phyloP scores from a whole-genome alignment of 1,140 invertebrate genomes.

The Eumaeus atala region DNA sequence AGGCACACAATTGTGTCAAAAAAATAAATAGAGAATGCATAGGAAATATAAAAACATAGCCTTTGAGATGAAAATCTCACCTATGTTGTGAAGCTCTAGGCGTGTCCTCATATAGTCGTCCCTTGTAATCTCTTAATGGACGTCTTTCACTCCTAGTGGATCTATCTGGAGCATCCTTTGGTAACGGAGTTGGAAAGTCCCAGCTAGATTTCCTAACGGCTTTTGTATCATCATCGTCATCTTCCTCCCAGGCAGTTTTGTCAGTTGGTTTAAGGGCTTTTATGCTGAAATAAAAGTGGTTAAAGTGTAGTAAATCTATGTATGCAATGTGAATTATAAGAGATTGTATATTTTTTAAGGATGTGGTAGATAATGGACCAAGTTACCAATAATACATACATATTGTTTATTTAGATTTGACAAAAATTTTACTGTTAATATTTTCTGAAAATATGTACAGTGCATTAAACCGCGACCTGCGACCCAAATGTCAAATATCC shows the following conservation, averaged over 20 bases:
- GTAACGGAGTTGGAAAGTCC: conserved; percentile 92
- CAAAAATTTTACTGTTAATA: too few species aligned
- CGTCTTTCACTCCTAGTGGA: conserved; percentile 43
- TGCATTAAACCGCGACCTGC: too few species aligned
- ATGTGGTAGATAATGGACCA: too few species aligned
- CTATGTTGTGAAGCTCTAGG: conserved; percentile 89
- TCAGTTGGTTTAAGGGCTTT: conserved; percentile 81
- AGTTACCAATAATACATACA: too few species aligned
- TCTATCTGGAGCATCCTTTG: conserved; percentile 70
- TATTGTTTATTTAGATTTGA: too few species aligned
- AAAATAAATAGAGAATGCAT: too few species aligned
- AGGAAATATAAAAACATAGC: neutral
- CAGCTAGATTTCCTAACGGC: conserved; percentile 86
- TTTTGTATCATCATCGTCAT: conserved; percentile 86
- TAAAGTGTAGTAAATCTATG: too few species aligned
- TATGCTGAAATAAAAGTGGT: conserved; percentile 67
- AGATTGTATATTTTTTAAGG: too few species aligned
- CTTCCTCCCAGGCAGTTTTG: conserved; percentile 88
- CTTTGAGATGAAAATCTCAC: conserved; percentile 43
- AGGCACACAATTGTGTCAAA: too few species aligned
- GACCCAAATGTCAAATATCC: too few species aligned
- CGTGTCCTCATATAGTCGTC: conserved; percentile 80
- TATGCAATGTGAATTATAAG: too few species aligned
- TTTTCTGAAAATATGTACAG: too few species aligned
- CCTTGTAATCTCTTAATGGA: conserved; percentile 65